Base-by-base conservation (phyloP, 2,113 vertebrate species). In the Marmota flaviventris region DNA sequence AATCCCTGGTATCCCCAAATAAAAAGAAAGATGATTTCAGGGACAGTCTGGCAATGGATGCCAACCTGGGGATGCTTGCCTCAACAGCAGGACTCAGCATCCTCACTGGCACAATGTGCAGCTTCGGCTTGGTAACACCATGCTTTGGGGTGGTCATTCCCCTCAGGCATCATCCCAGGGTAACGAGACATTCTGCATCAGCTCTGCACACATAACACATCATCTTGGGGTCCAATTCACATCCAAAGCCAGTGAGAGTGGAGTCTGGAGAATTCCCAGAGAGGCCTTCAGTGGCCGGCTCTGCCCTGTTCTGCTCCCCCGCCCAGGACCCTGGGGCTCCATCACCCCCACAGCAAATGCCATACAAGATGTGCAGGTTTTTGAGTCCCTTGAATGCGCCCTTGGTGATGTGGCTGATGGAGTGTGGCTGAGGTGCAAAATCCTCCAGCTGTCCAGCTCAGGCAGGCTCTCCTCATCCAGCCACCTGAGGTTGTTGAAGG, bases 381-480 rank as follows among this genome's bases (percentile, higher is more conserved):
- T 98, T 99, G 95, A 99, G 99, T 97, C 99, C 99, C 98, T 98
- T 99, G 98, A 99, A 99, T 87, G 99, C 99, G 11, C 99, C 99
- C 92, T 99, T 99, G 1, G 99, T 98, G 79, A 99, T 99, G 86
- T 99, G 99, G 97, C 98, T 99, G 98, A 99, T 99, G 96, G 99
- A 98, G 81, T 99, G 98, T 99, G 99, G 98, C 99, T 99, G 97
- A 99, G 99, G 3, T 99, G 99, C 3, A 99, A 98, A 20, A 98
- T 85, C 1, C 99, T 99, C 92, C 99, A 98, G 18, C 99, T 99
- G 39, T 99, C 99, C 2, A 99, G 98, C 95, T 99, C 99, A 0
- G 99, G 98, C 97, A 99, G 98, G 93, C 99, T 99, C 81, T 99
- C 99, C 95, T 99, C 99, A 0, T 99, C 99, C 98, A 99, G 98